Percentiles rank a stretch among this genome's conserved stretches.
phyloP scores from a whole-genome alignment of 2,797 vertebrate species.

The Hozukius guyotensis region DNA sequence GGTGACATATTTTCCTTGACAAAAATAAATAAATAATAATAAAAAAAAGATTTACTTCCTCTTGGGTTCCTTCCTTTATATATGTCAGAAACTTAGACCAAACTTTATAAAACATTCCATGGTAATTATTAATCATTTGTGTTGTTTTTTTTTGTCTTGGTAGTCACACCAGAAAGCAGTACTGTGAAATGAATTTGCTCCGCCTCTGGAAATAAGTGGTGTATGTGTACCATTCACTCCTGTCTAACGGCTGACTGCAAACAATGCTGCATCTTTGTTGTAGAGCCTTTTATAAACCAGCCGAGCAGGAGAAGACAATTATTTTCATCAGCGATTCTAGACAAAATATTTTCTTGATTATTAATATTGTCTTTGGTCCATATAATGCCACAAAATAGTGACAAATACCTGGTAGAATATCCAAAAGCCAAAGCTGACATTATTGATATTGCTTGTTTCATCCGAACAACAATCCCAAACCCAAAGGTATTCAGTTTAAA shows the following conservation, averaged over 20 bases:
- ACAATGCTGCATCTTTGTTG: neutral
- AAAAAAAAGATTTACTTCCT: neutral
- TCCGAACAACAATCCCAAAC: neutral
- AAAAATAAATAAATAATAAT: too few species aligned
- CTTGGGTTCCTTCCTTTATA: neutral
- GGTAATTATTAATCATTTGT: too few species aligned
- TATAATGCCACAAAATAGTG: neutral
- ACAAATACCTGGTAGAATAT: neutral
- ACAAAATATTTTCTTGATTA: neutral
- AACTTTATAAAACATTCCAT: too few species aligned
- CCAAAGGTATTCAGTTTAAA: neutral
- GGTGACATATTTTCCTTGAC: too few species aligned
- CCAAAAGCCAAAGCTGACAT: neutral
- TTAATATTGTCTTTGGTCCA: neutral
- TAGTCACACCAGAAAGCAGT: neutral
- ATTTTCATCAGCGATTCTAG: neutral
- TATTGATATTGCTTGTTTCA: neutral
- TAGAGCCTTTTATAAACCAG: neutral
- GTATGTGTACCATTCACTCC: neutral
- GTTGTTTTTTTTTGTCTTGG: neutral
- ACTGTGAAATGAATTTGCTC: neutral
- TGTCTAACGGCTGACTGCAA: neutral
- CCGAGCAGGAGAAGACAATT: neutral
- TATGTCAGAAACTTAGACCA: too few species aligned
- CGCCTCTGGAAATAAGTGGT: neutral